Conservation (phyloP, 2,888 invertebrate species). For the Macrophya alboannulata region DNA sequence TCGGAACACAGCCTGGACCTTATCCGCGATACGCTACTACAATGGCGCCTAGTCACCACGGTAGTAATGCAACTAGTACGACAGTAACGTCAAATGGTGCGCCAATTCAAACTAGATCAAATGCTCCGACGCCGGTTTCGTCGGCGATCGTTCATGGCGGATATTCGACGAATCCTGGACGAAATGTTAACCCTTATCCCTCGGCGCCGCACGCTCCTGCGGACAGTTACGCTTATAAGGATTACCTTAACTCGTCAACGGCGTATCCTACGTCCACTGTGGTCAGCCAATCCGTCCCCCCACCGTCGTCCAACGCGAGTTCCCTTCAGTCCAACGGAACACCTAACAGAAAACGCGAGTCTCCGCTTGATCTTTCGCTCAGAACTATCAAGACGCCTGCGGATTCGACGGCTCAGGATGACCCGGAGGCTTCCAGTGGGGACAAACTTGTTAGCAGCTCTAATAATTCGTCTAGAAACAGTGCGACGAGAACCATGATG, state of each 20-base stretch:
- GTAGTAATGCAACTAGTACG: constrained; percentile 71
- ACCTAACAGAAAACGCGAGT: constrained; percentile 84
- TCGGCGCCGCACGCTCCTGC: constrained; percentile 57
- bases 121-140: constrained; percentile 64
- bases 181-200: constrained; percentile 40
- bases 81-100: constrained; percentile 72
- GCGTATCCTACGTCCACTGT: constrained; percentile 60
- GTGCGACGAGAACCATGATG: constrained; percentile 68
- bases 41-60: constrained; percentile 75
- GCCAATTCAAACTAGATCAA: constrained; percentile 64
- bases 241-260: constrained; percentile 67
- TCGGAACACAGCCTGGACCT: constrained; percentile 65
- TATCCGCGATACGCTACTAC: constrained; percentile 74
- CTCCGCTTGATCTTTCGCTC: constrained; percentile 93
- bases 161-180: constrained; percentile 38
- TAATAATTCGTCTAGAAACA: constrained; percentile 65
- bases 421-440: constrained; percentile 80
- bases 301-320: constrained; percentile 64
- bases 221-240: constrained; percentile 70
- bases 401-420: constrained; percentile 91
- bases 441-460: constrained; percentile 70
- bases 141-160: constrained; percentile 61
- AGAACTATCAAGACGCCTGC: constrained; percentile 94
- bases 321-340: constrained; percentile 68
- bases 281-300: constrained; percentile 61